Evolutionary conservation across 2,888 invertebrate species (phyloP), one percentile per base, ranked within the genome.

Genomic region (Athalia circularis): DNA sequence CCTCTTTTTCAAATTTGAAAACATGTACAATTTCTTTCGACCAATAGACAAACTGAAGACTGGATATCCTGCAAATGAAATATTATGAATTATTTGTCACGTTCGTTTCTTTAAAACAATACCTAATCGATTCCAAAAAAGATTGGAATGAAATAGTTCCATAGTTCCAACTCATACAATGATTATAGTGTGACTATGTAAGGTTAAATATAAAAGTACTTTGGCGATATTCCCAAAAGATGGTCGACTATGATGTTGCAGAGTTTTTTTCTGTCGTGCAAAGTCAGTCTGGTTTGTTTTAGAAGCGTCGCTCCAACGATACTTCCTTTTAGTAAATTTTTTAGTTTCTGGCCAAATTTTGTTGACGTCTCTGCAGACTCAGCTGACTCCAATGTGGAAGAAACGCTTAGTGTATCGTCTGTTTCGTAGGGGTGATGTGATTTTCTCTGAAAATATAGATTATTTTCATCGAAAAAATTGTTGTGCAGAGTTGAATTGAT

Each of bases 201-300:
- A 29, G 29, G 29, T 29, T 29, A 29, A 29, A 29, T 29, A 29
- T 29, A 29, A 67, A 11, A 15, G n/a, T 77, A 77, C 77, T 61
- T 77, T 6, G 52, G 29, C 7, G 67, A 59, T 0, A 50, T 43
- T 29, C 54, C 74, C 68, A 78, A 65, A 8, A 78, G 65, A 52
- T 78, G 45, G 64, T 72, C 64, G 45, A 78, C 54, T 13, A 72
- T 15, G 43, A 72, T 78, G 3, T 61, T 70, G 54, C 72, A 78
- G 29, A 78, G 52, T 47, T 45, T 72, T 47, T 72, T 72, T 45
- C 78, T 59, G n/a, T 78, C 78, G 9, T 43, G 54, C 6, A 54
- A 13, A 13, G 13, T 72, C 4, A 78, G 65, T 43, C 47, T 13
- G 13, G 47, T 54, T 15, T 29, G 48, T 8, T 68, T 70, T 3